Evolutionary conservation across 2,888 invertebrate species (phyloP).

Genomic region (Chironomus tentans): DNA sequence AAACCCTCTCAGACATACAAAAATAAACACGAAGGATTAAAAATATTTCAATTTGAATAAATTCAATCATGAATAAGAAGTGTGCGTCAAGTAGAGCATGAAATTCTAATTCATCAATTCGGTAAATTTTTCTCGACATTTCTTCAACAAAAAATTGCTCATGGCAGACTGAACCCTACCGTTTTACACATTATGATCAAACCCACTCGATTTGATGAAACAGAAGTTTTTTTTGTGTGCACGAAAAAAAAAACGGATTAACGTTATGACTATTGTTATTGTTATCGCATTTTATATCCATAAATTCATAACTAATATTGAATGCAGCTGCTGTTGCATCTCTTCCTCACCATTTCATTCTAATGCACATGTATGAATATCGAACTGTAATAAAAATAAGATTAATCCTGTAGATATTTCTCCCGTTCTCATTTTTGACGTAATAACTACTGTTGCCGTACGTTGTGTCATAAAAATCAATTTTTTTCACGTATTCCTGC

Average conservation of each 20-base stretch:
- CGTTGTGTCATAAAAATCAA: neutral
- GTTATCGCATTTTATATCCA: conserved; percentile 14
- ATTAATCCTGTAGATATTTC: neutral
- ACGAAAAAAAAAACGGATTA: neutral
- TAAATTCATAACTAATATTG: conserved; percentile 16
- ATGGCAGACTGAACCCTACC: neutral
- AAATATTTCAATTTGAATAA: too few species aligned
- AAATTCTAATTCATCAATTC: too few species aligned
- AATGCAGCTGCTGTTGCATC: conserved; percentile 15
- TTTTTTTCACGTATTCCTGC: neutral
- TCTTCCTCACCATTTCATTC: neutral
- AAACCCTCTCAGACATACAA: too few species aligned
- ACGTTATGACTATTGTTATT: conserved; percentile 14
- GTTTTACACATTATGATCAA: neutral
- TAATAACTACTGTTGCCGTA: neutral
- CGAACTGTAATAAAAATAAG: neutral
- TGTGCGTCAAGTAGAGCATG: too few species aligned
- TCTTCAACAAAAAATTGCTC: neutral
- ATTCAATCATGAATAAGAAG: too few species aligned
- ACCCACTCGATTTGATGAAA: neutral
- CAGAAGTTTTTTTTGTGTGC: neutral
- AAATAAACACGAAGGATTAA: too few species aligned
- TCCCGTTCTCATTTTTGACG: neutral
- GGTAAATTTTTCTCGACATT: neutral
- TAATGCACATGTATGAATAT: neutral